Base-by-base conservation (phyloP, 53 echinoderm and acorn worm genomes). In the Temnopleurus reevesii region DNA sequence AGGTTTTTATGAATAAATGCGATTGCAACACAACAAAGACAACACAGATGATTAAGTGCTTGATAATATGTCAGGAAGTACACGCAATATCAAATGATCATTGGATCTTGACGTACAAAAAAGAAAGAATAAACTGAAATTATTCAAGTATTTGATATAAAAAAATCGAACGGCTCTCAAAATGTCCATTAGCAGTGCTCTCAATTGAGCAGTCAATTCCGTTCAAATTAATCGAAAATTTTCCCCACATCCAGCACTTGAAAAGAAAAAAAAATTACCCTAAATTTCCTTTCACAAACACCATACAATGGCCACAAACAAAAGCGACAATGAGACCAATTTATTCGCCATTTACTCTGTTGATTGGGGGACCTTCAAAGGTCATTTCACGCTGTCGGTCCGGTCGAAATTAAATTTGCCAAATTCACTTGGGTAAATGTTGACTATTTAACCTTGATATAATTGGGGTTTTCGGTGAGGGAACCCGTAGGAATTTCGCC, bases 181-280 rank as follows among this genome's bases (percentile, higher is more conserved):
- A 63, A 33, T 63, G 33, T 33, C 41, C 71, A 43, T 71, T 71
- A 5, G 41, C 7, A 71, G 43, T 3, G 7, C 38, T 38, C 71
- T 36, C 71, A 71, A 71, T 71, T 38, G 1, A 55, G 33, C 54
- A 31, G 33, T 21, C 49, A 51, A 55, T 55, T 83, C 55, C 19
- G n/a, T n/a, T 33, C 83, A 57, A 71, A 83, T 83, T 83, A 83
- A 83, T 6, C 56, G 55, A 53, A 55, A 33, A 55, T 35, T 54
- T 8, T 56, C 53, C 83, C 55, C 13, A 33, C 35, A 83, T 83
- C 27, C 24, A 79, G 49, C 79, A 18, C 10, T 34, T 51, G 53
- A 55, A 36, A 31, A 55, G 83, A 83, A 24, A 55, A 56, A 83
- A 24, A 83, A 83, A 83, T 83, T 83, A 83, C 83, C 83, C 54